Base-by-base conservation (phyloP, 2,113 vertebrate genomes). In the Entomyzon cyanotis region DNA sequence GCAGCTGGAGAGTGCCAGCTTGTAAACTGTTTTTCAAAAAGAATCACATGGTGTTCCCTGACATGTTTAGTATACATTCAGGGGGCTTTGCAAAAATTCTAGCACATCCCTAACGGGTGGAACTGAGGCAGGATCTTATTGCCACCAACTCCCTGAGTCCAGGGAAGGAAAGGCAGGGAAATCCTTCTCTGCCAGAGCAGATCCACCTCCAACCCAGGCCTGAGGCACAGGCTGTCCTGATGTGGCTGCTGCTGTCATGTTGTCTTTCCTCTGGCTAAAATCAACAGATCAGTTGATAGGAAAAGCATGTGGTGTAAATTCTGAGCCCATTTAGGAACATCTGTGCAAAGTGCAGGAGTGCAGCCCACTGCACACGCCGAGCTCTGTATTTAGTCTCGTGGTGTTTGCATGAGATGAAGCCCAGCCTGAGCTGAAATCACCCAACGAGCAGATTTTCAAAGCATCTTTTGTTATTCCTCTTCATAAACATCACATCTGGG, bases 1-100 rank as follows among this genome's bases (percentile, higher is more conserved):
- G 94, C 95, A 90, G 96, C 96, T 89, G 85, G 93, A 87, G 94
- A 89, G 96, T 94, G 95, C 96, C 95, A 93, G 94, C 95, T 93
- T 67, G 83, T 96, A 94, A 97, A 94, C 95, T 94, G 95, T 93
- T 93, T 81, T 96, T 77, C 94, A 97, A 97, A 96, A 93, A 53
- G 95, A 94, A 95, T 95, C 96, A 90, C 96, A 92, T 95, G 96
- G 96, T 63, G 87, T 94, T 84, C 87, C 94, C 86, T 84, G 97
- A 97, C 94, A 81, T 93, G 92, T 81, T 97, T 93, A 89, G 78
- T 75, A 79, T 80, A 81, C 79, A 81, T 55, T 85, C 31, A 12
- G 64, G 90, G 73, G 90, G 83, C 88, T 92, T 39, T 87, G 92
- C 49, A 77, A 87, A 95, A 89, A 95, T 94, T 77, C 53, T 60